Evolutionary conservation across 2,888 invertebrate genomes (phyloP), one percentile per base, ranked within the genome.

Genomic region (Limenitis camilla): DNA sequence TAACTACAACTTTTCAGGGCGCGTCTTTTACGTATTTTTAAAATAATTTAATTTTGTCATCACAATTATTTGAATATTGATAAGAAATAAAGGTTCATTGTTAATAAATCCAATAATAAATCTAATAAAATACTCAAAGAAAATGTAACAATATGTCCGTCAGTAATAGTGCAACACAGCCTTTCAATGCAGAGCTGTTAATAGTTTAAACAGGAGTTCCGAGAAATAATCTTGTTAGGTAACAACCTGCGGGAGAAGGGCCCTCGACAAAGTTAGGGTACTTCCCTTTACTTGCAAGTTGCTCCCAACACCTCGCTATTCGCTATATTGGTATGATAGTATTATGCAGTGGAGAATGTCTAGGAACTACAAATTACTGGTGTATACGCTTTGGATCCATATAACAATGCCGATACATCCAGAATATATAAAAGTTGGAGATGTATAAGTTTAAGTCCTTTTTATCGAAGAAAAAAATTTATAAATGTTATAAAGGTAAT

Each of bases 151-250:
- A 9, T 32, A 31, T 11, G 39, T 19, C 7, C 7, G 9, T 7
- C 35, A 39, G 48, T 33, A 51, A 49, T 45, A 43, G 49, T 42
- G 39, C 52, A 52, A 58, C 53, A 49, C 55, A 61, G 61, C 60
- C 55, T 61, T 60, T 64, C 68, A 68, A 69, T 72, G 70, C 64
- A 59, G 62, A 71, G 65, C 69, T 69, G 70, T 72, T 77, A 76
- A 76, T 74, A 76, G 74, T 78, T 80, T 72, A 72, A 74, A 74
- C 74, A 72, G 72, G 72, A 70, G 70, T 65, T 66, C 64, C 63
- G 65, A 72, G 68, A 75, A 76, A 74, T 80, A 76, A 80, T 75
- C 75, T 78, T 76, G 81, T 81, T 81, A 79, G 74, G 73, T 74
- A 79, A 78, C 77, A 76, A 78, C 72, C 73, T 74, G 73, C 69